Evolutionary conservation across 2,113 vertebrate genomes (phyloP).

Genomic region (Sciurus niger): DNA sequence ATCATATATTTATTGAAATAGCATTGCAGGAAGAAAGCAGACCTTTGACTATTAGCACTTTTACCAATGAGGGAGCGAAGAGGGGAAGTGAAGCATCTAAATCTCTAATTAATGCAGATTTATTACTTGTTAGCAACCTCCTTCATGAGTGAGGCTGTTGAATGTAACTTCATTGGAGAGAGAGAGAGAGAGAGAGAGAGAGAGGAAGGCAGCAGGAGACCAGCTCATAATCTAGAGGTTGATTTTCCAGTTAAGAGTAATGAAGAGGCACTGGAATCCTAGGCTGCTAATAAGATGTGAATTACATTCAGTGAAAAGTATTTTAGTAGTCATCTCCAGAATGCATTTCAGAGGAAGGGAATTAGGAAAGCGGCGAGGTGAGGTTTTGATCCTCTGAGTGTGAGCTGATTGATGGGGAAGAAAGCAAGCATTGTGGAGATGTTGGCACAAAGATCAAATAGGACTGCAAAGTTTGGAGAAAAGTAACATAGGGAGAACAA

Average conservation of each 20-base stretch:
- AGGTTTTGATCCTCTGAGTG: not conserved
- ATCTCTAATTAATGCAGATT: not conserved
- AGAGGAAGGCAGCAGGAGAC: not conserved
- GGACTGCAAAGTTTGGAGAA: not conserved
- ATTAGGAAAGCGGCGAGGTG: not conserved
- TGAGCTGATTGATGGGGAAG: not conserved
- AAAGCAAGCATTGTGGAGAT: not conserved
- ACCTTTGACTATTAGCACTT: not conserved
- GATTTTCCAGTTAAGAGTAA: not conserved
- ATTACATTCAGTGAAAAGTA: not conserved
- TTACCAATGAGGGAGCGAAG: not conserved
- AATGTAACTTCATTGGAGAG: not conserved
- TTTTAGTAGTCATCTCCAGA: not conserved
- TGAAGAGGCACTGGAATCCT: not conserved
- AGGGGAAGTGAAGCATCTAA: not conserved
- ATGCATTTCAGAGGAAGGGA: not conserved
- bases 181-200: not conserved
- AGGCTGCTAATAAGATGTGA: not conserved
- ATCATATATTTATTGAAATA: not conserved
- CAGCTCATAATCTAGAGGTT: not conserved
- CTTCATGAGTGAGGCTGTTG: not conserved
- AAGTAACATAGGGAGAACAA: not conserved
- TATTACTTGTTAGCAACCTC: not conserved
- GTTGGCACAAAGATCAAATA: not conserved
- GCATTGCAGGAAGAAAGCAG: not conserved